phyloP scores from a whole-genome alignment of 1,140 invertebrate genomes.

The Bombus haemorrhoidalis region DNA sequence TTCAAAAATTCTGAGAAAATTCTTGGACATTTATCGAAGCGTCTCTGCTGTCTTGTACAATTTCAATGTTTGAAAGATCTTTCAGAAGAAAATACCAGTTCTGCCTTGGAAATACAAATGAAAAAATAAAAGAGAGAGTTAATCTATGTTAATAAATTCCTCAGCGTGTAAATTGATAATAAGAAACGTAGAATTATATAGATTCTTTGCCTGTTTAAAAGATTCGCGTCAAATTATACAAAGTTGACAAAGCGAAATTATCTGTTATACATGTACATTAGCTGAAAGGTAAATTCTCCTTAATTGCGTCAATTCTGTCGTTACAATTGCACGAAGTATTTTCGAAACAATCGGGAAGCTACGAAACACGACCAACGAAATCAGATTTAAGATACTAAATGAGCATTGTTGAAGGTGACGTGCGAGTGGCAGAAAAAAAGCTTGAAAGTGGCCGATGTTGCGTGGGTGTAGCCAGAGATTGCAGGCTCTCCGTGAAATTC shows the following conservation, averaged over 20 bases:
- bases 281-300: not conserved
- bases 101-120: too few relatives aligned
- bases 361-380: not conserved
- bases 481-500: constrained; percentile 27
- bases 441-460: not conserved
- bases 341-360: not conserved
- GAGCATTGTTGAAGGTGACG: not conserved
- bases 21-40: too few relatives aligned
- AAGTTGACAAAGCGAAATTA: not conserved
- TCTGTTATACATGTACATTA: not conserved
- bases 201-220: too few relatives aligned
- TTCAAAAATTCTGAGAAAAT: too few relatives aligned
- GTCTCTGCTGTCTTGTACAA: too few relatives aligned
- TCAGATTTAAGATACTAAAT: constrained; percentile 1
- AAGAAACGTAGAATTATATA: too few relatives aligned
- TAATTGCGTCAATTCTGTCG: not conserved
- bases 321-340: not conserved
- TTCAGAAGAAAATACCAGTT: too few relatives aligned
- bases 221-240: too few relatives aligned
- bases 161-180: too few relatives aligned
- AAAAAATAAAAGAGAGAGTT: too few relatives aligned
- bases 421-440: not conserved
- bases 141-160: too few relatives aligned
- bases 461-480: constrained; percentile 26
- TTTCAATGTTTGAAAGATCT: too few relatives aligned